Evolutionary conservation across 2,888 invertebrate genomes (phyloP).

Genomic region (Colostygia pectinataria): DNA sequence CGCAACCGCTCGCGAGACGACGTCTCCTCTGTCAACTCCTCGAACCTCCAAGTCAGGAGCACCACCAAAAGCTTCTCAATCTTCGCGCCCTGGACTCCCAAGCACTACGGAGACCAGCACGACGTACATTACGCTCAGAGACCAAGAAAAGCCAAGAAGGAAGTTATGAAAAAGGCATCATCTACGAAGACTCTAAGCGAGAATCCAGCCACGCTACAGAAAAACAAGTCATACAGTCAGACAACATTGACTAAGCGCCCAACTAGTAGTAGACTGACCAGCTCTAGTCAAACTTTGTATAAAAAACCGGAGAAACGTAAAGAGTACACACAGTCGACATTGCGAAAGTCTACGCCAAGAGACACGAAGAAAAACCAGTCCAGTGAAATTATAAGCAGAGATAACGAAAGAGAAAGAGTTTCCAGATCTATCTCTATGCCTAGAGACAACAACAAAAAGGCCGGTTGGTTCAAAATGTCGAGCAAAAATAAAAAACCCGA

Average conservation of each 20-base stretch:
- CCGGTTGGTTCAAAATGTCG: constrained; percentile 88
- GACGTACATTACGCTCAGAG: constrained; percentile 91
- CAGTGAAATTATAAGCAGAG: constrained; percentile 84
- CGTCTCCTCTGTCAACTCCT: constrained; percentile 85
- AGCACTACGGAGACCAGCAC: constrained; percentile 87
- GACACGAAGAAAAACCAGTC: constrained; percentile 82
- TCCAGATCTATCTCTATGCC: constrained; percentile 88
- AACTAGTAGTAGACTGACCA: constrained; percentile 60
- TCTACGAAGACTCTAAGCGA: constrained; percentile 65
- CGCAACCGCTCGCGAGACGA: constrained; percentile 89
- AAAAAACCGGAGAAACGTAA: constrained; percentile 73
- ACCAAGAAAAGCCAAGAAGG: constrained; percentile 65
- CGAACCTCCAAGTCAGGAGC: constrained; percentile 86
- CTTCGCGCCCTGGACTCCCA: constrained; percentile 92
- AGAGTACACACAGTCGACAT: constrained; percentile 54
- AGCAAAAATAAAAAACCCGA: constrained; percentile 76
- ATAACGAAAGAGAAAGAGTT: constrained; percentile 75
- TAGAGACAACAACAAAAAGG: constrained; percentile 87
- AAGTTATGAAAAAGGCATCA: constrained; percentile 68
- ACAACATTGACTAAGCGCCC: constrained; percentile 66
- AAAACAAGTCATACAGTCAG: constrained; percentile 76
- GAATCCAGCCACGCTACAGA: constrained; percentile 67
- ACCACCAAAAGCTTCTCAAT: constrained; percentile 92
- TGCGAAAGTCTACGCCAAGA: constrained; percentile 68
- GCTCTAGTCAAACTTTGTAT: constrained; percentile 68